A percentile compares a stretch with the other conserved stretches of the same genome.
phyloP scores from a whole-genome alignment of 1,140 invertebrate species.

The Dryas iulia region DNA sequence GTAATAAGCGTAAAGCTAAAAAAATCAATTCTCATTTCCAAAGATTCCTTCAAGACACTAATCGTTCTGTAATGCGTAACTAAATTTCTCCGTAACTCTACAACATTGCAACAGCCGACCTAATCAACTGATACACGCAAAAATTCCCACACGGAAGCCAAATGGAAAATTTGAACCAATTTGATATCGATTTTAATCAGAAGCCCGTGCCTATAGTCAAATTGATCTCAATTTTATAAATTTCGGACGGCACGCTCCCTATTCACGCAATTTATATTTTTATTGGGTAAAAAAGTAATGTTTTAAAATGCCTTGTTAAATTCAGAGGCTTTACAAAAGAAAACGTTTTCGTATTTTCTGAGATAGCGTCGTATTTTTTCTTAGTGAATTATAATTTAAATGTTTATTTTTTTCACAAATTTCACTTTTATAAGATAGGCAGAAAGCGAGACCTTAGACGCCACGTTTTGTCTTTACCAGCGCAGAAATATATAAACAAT shows the following conservation, averaged over 20 bases:
- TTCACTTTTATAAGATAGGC: too few species aligned
- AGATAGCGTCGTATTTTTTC: too few species aligned
- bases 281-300: background rate
- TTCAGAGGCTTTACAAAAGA: background rate
- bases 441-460: too few species aligned
- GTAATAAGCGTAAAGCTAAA: too few species aligned
- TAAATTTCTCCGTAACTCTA: background rate
- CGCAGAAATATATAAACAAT: too few species aligned
- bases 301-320: background rate
- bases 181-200: conserved; percentile 10
- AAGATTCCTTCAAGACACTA: too few species aligned
- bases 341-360: too few species aligned
- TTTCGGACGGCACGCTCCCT: conserved; percentile 2
- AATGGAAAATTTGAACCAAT: conserved; percentile 8
- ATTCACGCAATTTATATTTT: conserved; percentile 10
- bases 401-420: too few species aligned
- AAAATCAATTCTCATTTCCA: too few species aligned
- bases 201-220: conserved; percentile 4
- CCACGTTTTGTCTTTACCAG: too few species aligned
- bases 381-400: too few species aligned
- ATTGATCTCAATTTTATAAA: conserved; percentile 10
- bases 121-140: background rate
- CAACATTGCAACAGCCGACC: background rate
- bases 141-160: conserved; percentile 2
- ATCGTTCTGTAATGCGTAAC: background rate